These are phyloP conservation scores for Abscondita cerata DNA, from an alignment of 2,888 invertebrate species.

Conservation along the genomic window DNA sequence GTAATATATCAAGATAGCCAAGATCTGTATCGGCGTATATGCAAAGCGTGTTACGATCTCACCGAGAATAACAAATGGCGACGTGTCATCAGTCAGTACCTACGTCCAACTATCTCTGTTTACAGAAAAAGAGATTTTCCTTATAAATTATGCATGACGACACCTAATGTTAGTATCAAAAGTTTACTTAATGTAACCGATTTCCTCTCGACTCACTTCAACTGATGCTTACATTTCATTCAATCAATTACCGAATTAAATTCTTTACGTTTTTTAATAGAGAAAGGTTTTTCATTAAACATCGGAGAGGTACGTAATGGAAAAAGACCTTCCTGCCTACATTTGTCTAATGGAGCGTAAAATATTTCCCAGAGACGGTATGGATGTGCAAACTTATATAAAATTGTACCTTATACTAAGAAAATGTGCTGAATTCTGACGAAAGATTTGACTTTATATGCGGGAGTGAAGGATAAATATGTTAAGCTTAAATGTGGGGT, in stretches of 20 bases:
- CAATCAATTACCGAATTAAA: not conserved
- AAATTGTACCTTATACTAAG: constrained; percentile 23
- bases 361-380: constrained; percentile 24
- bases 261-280: not conserved
- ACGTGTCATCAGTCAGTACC: constrained; percentile 43
- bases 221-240: not conserved
- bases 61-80: constrained; percentile 42
- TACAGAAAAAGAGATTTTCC: constrained; percentile 26
- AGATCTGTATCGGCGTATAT: constrained; percentile 44
- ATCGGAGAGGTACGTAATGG: not conserved
- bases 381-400: constrained; percentile 31
- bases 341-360: constrained; percentile 32
- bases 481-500: constrained; percentile 16
- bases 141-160: constrained; percentile 31
- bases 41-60: constrained; percentile 41
- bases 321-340: constrained; percentile 12
- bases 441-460: constrained; percentile 19
- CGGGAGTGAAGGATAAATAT: constrained; percentile 19
- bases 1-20: constrained; percentile 41
- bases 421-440: constrained; percentile 25
- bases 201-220: not conserved
- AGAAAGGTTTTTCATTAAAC: not conserved
- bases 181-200: constrained; percentile 11
- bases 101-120: constrained; percentile 30
- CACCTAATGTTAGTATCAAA: constrained; percentile 14